Conservation (phyloP, 2,113 vertebrate genomes). For the Burhinus oedicnemus region DNA sequence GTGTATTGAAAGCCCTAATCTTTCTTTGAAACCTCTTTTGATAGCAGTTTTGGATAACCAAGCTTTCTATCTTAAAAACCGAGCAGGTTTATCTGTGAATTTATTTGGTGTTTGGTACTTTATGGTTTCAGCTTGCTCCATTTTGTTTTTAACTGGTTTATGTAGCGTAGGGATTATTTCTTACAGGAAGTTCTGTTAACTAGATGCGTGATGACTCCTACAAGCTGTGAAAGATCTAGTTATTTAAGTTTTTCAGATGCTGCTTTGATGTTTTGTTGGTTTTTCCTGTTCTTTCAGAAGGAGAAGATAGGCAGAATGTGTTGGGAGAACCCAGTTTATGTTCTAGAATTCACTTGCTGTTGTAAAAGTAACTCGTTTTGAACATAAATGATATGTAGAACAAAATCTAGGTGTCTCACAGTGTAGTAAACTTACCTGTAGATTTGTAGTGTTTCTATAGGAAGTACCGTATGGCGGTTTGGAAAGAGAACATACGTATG, state of each 20-base stretch:
- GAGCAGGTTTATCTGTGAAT: neutral
- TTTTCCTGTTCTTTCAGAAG: neutral
- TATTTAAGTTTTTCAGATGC: neutral
- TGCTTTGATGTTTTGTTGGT: neutral
- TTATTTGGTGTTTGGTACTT: neutral
- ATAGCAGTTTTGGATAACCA: neutral
- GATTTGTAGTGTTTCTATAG: neutral
- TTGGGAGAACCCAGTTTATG: neutral
- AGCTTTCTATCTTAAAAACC: neutral
- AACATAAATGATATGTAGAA: neutral
- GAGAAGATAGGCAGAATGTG: neutral
- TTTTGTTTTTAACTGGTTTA: neutral
- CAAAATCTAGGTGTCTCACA: neutral
- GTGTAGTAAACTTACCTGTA: neutral
- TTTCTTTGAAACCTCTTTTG: neutral
- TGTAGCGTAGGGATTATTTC: neutral
- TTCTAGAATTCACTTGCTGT: neutral
- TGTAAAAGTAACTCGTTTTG: neutral
- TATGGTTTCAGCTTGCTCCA: neutral
- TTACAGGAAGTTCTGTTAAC: neutral
- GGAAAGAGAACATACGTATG: neutral
- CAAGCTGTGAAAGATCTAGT: neutral
- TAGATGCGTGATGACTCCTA: neutral
- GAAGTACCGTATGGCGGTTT: neutral
- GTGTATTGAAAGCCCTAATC: rapidly evolving